phyloP scores from a whole-genome alignment of 1,140 invertebrate species.

The Sipha flava region DNA sequence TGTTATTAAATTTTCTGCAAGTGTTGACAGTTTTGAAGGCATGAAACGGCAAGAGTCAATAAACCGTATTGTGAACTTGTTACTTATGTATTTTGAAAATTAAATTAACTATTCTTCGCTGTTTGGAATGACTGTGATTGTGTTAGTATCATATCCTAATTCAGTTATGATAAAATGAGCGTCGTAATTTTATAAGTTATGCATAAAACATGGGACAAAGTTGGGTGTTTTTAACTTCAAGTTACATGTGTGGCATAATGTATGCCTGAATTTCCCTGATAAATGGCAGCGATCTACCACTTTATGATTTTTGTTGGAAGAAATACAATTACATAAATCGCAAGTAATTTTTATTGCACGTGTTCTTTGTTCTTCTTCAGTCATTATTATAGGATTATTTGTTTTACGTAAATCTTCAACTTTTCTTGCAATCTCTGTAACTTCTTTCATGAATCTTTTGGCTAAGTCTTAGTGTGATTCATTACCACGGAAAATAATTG shows the following conservation, averaged over 20 bases:
- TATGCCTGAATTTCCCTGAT: background rate
- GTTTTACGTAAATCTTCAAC: background rate
- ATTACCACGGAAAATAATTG: background rate
- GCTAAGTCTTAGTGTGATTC: background rate
- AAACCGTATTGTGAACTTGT: constrained; percentile 30
- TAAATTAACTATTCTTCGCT: background rate
- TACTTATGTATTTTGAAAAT: background rate
- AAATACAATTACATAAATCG: background rate
- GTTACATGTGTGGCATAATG: background rate
- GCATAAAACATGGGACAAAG: background rate
- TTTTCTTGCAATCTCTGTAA: background rate
- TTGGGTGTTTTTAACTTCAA: background rate
- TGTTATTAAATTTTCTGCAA: background rate
- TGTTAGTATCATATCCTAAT: background rate
- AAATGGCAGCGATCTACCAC: background rate
- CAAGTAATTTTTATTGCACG: background rate
- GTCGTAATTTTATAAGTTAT: constrained; percentile 15
- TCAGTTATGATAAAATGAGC: background rate
- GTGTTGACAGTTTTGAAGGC: background rate
- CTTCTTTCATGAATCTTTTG: background rate
- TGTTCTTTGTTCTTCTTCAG: background rate
- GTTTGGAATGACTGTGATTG: background rate
- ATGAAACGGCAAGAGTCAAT: constrained; percentile 37
- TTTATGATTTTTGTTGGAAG: background rate
- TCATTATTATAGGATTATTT: background rate